Percentiles rank a stretch among this genome's conserved stretches.
These are phyloP conservation scores for Xenus cinereus DNA, from an alignment of 2,113 vertebrate species.

Conservation along the genomic window DNA sequence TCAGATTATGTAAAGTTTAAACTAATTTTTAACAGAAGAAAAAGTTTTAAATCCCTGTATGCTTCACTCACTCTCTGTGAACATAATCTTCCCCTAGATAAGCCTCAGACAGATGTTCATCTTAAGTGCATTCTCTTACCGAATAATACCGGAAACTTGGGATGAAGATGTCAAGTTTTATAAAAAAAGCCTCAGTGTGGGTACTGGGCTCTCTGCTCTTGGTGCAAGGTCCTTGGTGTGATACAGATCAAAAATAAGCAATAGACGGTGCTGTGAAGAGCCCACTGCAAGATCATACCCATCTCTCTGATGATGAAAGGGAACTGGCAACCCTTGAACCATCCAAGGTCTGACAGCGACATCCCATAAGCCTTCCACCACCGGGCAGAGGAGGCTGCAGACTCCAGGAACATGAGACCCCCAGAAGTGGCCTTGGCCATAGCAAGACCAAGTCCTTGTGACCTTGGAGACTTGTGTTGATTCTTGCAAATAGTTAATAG, in stretches of 20 bases:
- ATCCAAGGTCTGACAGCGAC: not conserved
- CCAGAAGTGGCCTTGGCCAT: not conserved
- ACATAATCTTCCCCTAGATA: not conserved
- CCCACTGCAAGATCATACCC: not conserved
- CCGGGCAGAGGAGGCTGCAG: not conserved
- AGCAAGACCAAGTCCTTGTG: not conserved
- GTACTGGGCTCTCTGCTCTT: not conserved
- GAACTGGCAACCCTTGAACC: not conserved
- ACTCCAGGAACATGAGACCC: not conserved
- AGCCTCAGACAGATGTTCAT: constrained; percentile 39
- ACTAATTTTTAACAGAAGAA: constrained; percentile 23
- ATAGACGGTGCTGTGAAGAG: not conserved
- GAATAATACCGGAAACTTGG: not conserved
- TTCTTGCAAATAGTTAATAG: not conserved
- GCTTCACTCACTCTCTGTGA: not conserved
- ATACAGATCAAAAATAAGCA: not conserved
- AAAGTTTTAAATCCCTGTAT: constrained; percentile 35
- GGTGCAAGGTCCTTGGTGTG: not conserved
- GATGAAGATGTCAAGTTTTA: not conserved
- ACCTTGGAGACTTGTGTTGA: not conserved
- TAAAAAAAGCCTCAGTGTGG: not conserved
- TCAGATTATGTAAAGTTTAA: constrained; percentile 32
- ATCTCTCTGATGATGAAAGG: not conserved
- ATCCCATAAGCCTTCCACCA: not conserved
- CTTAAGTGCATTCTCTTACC: not conserved